phyloP scores from a whole-genome alignment of 2,888 invertebrate species.

The Metopia argyrocephala region DNA sequence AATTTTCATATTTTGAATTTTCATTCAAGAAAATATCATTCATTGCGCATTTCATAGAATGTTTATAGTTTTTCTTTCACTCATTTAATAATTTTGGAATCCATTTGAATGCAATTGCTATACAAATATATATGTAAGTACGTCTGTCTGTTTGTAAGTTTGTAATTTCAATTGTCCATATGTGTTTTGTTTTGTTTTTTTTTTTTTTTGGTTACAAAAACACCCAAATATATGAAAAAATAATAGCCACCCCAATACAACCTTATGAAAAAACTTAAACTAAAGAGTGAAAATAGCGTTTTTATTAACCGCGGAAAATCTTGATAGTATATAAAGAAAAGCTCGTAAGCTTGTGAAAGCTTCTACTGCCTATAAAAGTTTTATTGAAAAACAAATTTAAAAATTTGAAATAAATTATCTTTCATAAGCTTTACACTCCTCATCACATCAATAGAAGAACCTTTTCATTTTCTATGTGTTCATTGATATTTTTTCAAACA shows the following conservation, averaged over 20 bases:
- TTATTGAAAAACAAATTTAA: too few species aligned
- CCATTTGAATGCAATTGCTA: conserved; percentile 36
- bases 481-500: too few species aligned
- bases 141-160: neutral
- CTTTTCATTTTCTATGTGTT: too few species aligned
- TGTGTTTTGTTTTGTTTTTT: too few species aligned
- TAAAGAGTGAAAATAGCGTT: conserved; percentile 40
- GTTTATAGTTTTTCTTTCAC: neutral
- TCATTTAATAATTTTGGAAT: conserved; percentile 16
- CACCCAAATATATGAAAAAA: neutral
- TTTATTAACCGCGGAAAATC: neutral
- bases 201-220: too few species aligned
- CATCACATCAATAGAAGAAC: too few species aligned
- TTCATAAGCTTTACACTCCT: too few species aligned
- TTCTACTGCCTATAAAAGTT: too few species aligned
- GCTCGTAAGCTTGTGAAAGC: too few species aligned
- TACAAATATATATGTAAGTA: neutral
- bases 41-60: conserved; percentile 34
- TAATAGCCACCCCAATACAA: neutral
- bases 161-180: neutral
- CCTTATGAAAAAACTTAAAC: neutral
- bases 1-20: conserved; percentile 31
- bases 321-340: too few species aligned
- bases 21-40: conserved; percentile 5
- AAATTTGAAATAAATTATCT: too few species aligned